phyloP scores from a whole-genome alignment of 2,888 invertebrate species.

The Acronicta leporina region DNA sequence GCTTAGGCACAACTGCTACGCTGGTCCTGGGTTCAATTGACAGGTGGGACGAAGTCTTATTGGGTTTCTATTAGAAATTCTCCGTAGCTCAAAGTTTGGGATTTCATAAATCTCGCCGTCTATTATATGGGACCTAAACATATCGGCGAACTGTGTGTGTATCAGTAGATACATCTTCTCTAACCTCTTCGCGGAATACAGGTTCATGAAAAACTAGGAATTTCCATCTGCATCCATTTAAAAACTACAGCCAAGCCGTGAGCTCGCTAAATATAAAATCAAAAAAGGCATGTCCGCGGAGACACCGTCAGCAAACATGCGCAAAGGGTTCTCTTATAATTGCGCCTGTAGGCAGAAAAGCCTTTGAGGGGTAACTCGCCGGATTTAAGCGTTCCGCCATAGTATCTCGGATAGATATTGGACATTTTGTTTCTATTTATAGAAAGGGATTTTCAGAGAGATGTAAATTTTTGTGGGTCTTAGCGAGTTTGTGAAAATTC shows the following conservation, averaged over 20 bases:
- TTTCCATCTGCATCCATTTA: background rate
- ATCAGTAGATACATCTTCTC: too few relatives aligned
- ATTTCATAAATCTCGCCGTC: too few relatives aligned
- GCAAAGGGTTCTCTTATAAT: slow-evolving; percentile 54
- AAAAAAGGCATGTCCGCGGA: slow-evolving; percentile 52
- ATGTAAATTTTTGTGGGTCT: slow-evolving; percentile 7
- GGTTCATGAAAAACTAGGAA: too few relatives aligned
- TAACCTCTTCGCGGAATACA: too few relatives aligned
- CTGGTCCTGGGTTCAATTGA: too few relatives aligned
- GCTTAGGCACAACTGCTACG: too few relatives aligned
- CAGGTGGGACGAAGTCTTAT: too few relatives aligned
- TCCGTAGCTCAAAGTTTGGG: too few relatives aligned
- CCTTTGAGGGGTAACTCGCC: slow-evolving; percentile 50
- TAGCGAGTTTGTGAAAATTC: slow-evolving; percentile 34
- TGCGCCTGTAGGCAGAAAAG: slow-evolving; percentile 52
- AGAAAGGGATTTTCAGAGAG: slow-evolving; percentile 11
- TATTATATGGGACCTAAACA: too few relatives aligned
- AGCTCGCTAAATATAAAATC: slow-evolving; percentile 44
- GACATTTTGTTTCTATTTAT: slow-evolving; percentile 34
- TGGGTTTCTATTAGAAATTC: too few relatives aligned
- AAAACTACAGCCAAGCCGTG: slow-evolving; percentile 21
- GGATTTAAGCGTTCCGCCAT: slow-evolving; percentile 43
- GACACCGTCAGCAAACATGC: slow-evolving; percentile 42
- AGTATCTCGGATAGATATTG: slow-evolving; percentile 21
- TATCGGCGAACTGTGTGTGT: too few relatives aligned